Percentiles rank a stretch among this genome's conserved stretches.
Conservation (phyloP, 2,113 vertebrate genomes). For the Corydoras sp. region DNA sequence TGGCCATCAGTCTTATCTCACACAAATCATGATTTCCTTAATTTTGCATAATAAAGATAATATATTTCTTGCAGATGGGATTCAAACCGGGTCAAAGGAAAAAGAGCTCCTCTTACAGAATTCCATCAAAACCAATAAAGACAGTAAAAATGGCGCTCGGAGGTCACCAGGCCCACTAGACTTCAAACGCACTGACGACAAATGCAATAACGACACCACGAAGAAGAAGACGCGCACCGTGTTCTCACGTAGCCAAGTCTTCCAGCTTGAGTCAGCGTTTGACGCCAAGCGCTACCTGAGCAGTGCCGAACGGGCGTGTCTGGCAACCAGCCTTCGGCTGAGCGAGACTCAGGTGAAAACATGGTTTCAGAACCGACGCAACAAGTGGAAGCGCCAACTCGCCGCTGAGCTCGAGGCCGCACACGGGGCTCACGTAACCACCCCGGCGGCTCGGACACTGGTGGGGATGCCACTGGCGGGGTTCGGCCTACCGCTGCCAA, state of each 20-base stretch:
- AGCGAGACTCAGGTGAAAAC: constrained; percentile 98
- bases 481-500: constrained; percentile 73
- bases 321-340: constrained; percentile 88
- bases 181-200: constrained; percentile 53
- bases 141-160: neutral
- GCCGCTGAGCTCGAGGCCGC: constrained; percentile 88
- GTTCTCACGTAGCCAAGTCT: constrained; percentile 89
- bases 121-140: constrained; percentile 5
- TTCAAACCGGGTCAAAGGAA: constrained; percentile 2
- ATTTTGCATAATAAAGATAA: neutral
- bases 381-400: constrained; percentile 95
- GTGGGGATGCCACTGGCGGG: constrained; percentile 79
- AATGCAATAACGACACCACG: constrained; percentile 57
- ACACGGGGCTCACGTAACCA: constrained; percentile 78
- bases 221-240: constrained; percentile 97
- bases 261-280: constrained; percentile 87
- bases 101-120: neutral
- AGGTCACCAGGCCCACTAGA: constrained; percentile 25
- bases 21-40: too few species aligned
- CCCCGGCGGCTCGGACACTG: constrained; percentile 79
- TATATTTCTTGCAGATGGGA: constrained; percentile 5
- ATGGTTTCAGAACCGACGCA: constrained; percentile 95
- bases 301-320: constrained; percentile 84
- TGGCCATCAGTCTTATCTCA: too few species aligned
- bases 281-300: constrained; percentile 88